Evolutionary conservation across 2,113 vertebrate species (phyloP), one percentile per base, ranked within the genome.

Genomic region (Camelus dromedarius): DNA sequence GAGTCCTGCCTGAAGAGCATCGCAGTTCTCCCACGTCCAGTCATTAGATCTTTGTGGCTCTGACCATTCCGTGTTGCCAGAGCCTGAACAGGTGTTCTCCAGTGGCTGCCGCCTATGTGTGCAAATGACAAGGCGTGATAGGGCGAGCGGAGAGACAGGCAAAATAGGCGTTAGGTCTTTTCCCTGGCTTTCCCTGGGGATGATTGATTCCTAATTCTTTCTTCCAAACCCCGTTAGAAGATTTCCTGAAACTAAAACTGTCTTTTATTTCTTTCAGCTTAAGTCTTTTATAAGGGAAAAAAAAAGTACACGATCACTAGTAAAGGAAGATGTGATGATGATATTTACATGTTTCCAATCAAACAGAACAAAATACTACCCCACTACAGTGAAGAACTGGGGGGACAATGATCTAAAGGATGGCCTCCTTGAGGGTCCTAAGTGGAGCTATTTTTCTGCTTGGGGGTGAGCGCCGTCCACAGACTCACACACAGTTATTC

Each of bases 311-410:
- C 42, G 50, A 60, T 95, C 72, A 30, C 16, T 48, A 48, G 48
- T 84, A 54, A 95, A 91, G 70, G 46, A 95, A 90, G 64, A 50
- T 16, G 58, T 1, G 10, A 69, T 79, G 62, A 56, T 87, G 86
- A 58, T 94, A 94, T 95, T 96, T 94, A 72, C 64, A 90, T 48
- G 58, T 60, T 95, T 16, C 52, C 75, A 19, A 50, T 86, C 35
- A 84, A 94, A 60, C 80, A 70, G 22, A 70, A 38, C 28, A 46
- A 52, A 82, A 3, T 16, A 28, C 12, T 5, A 30, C 42, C 42
- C 80, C 84, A 42, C 38, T 42, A 42, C 38, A 84, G 3, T 13
- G 54, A 58, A 54, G 35, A 72, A 60, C 6, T 28, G 56, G 2
- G 7, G 4, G 1, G 1, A 9, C 69, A 18, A 30, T 10, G 7